These are phyloP conservation scores for Eupeodes corollae DNA, from an alignment of 1,140 invertebrate genomes.

Conservation along the genomic window DNA sequence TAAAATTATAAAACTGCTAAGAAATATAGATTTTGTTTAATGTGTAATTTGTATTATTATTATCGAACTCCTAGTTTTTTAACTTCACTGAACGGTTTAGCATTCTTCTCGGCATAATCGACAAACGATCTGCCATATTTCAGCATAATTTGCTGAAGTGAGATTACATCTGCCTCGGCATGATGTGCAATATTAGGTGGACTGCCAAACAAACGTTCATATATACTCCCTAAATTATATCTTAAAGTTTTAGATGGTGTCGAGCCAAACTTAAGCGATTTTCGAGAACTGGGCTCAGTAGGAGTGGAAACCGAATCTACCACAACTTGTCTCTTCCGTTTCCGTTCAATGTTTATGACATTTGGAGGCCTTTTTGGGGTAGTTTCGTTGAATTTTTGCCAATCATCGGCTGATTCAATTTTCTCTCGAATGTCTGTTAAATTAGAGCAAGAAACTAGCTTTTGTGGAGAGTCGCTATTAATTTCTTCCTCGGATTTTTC, in stretches of 20 bases:
- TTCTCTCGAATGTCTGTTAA: no score
- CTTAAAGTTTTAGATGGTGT: slow-evolving; percentile 19
- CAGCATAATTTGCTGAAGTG: slow-evolving; percentile 44
- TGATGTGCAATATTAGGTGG: slow-evolving; percentile 39
- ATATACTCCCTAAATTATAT: slow-evolving; percentile 44
- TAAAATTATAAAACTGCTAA: no score
- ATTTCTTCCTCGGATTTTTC: slow-evolving; percentile 1
- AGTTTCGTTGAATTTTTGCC: slow-evolving; percentile 33
- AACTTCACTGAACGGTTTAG: slow-evolving; percentile 33
- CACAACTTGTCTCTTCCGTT: background rate
- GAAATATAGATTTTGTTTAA: no score
- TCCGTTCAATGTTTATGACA: slow-evolving; percentile 1
- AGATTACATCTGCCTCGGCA: slow-evolving; percentile 50
- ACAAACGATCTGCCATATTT: slow-evolving; percentile 43
- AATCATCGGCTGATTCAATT: slow-evolving; percentile 6
- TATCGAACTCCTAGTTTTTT: slow-evolving; percentile 10
- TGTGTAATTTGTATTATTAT: no score
- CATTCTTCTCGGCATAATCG: slow-evolving; percentile 43
- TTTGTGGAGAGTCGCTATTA: background rate
- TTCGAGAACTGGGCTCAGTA: background rate
- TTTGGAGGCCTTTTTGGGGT: slow-evolving; percentile 33
- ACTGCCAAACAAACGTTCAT: slow-evolving; percentile 39
- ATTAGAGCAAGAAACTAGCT: no score
- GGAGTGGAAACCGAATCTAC: background rate
- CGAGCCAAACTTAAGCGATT: background rate